Evolutionary conservation across 2,888 invertebrate species (phyloP).

Genomic region (Rhorus exstirpatorius): DNA sequence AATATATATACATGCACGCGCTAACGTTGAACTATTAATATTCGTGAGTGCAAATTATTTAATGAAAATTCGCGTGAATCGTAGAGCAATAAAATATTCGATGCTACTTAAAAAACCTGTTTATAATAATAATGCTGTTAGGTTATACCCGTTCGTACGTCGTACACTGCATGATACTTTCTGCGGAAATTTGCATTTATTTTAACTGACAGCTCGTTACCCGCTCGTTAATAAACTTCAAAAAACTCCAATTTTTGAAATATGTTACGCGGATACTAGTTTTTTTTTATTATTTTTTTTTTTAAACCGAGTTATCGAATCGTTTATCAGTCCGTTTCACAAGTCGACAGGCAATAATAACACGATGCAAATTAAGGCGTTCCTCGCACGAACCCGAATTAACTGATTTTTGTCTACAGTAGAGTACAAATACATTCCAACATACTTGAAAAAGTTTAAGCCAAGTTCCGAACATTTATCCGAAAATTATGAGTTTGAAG

Average conservation of each 20-base stretch:
- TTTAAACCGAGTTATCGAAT: no score
- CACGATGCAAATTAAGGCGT: no score
- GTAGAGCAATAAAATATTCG: conserved; percentile 37
- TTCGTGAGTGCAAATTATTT: conserved; percentile 48
- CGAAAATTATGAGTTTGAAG: no score
- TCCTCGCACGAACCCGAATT: no score
- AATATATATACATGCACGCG: conserved; percentile 56
- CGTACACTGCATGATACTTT: background rate
- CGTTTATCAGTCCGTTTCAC: no score
- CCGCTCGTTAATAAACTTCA: background rate
- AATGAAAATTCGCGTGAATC: conserved; percentile 34
- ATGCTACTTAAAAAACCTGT: background rate
- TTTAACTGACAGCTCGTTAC: conserved; percentile 17
- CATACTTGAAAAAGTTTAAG: no score
- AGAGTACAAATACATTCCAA: no score
- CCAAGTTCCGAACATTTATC: no score
- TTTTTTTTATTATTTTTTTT: background rate
- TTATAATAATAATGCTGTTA: conserved; percentile 38
- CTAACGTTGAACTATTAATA: conserved; percentile 67
- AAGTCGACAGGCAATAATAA: no score
- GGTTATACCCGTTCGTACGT: conserved; percentile 45
- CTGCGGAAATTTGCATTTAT: background rate
- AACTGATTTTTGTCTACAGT: no score
- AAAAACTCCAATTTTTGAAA: background rate
- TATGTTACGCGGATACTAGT: background rate